Percentiles rank a stretch among this genome's conserved stretches.
Conservation (phyloP, 2,113 vertebrate genomes). For the Nycticebus coucang region DNA sequence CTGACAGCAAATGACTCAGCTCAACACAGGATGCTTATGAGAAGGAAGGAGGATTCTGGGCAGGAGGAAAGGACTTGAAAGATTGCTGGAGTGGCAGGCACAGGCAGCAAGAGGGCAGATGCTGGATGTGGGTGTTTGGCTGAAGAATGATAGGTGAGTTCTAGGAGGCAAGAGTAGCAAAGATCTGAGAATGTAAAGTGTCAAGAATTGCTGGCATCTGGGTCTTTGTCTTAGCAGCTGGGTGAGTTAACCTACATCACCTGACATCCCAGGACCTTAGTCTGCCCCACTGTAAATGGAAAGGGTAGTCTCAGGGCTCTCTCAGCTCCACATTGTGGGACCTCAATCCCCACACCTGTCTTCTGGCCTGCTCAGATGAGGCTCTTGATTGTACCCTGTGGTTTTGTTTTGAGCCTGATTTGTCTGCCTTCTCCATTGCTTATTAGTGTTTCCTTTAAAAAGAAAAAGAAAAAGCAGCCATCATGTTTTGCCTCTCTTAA, state of each 20-base stretch:
- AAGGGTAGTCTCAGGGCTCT: too few relatives aligned
- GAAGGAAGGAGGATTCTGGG: not conserved
- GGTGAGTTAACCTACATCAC: not conserved
- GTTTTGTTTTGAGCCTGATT: not conserved
- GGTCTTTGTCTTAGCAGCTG: not conserved
- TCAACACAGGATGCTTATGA: not conserved
- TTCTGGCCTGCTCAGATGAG: not conserved
- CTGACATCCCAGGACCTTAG: not conserved
- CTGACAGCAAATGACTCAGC: not conserved
- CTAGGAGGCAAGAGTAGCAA: not conserved
- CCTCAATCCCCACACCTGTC: not conserved
- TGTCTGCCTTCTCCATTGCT: not conserved
- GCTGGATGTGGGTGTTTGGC: not conserved
- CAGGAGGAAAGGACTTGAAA: not conserved
- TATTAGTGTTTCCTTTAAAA: conserved; percentile 1
- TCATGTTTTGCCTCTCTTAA: not conserved
- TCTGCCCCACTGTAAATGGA: too few relatives aligned
- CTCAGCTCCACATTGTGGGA: not conserved
- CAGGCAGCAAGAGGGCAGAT: not conserved
- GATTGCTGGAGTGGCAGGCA: not conserved
- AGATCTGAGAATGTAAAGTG: not conserved
- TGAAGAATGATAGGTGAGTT: not conserved
- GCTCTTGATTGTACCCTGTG: not conserved
- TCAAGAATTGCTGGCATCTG: not conserved
- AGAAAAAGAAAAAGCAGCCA: not conserved